These are phyloP conservation scores for Eustalomyia histrio DNA, from an alignment of 2,888 invertebrate species.

Conservation along the genomic window DNA sequence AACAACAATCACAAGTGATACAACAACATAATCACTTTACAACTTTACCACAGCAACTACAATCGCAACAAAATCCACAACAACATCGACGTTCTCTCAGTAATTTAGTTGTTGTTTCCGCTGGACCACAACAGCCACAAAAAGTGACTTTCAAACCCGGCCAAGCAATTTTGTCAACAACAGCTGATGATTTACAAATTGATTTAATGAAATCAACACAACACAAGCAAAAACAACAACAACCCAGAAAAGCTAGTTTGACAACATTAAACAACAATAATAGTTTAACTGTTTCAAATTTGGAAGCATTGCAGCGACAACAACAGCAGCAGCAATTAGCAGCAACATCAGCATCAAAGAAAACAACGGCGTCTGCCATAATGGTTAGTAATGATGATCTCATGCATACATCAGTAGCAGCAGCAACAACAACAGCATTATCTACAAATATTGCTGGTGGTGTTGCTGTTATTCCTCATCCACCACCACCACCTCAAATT, in stretches of 20 bases:
- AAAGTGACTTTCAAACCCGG: slow-evolving; percentile 76
- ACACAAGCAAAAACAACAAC: slow-evolving; percentile 57
- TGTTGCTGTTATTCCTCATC: slow-evolving; percentile 47
- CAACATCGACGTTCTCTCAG: slow-evolving; percentile 77
- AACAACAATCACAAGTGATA: slow-evolving; percentile 70
- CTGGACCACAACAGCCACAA: slow-evolving; percentile 76
- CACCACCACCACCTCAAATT: slow-evolving; percentile 69
- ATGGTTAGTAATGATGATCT: slow-evolving; percentile 77
- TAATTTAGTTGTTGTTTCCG: slow-evolving; percentile 76
- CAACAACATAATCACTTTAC: slow-evolving; percentile 74
- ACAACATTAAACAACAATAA: slow-evolving; percentile 30
- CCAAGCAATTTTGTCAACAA: slow-evolving; percentile 72
- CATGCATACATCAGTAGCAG: slow-evolving; percentile 56
- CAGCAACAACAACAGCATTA: slow-evolving; percentile 45
- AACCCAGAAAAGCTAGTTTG: slow-evolving; percentile 69
- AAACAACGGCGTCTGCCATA: slow-evolving; percentile 76
- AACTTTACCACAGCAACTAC: slow-evolving; percentile 71
- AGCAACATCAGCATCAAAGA: slow-evolving; percentile 67
- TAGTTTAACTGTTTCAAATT: slow-evolving; percentile 38
- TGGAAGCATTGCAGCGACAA: slow-evolving; percentile 54
- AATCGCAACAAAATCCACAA: slow-evolving; percentile 66
- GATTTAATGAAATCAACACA: slow-evolving; percentile 54
- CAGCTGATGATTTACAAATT: slow-evolving; percentile 60
- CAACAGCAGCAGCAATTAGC: slow-evolving; percentile 38
- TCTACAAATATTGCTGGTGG: slow-evolving; percentile 48